Conservation (phyloP, 2,113 vertebrate species). For the Urocynchramus pylzowi region DNA sequence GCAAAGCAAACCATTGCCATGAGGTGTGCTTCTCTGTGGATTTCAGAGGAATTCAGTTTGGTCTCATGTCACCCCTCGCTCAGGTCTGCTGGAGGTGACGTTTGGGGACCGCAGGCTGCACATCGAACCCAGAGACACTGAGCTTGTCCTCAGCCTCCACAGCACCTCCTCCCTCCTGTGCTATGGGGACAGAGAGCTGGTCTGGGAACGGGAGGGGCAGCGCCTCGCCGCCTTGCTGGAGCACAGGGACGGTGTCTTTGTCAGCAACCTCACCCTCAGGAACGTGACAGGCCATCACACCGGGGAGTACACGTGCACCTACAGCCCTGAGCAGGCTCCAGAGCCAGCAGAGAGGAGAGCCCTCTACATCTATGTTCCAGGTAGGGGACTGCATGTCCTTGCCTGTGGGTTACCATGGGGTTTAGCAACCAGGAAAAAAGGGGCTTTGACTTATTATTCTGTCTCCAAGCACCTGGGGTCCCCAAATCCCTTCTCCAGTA, state of each 20-base stretch:
- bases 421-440: not conserved
- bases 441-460: not conserved
- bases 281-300: constrained; percentile 82
- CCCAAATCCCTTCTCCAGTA: not conserved
- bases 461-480: not conserved
- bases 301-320: constrained; percentile 81
- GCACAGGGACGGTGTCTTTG: constrained; percentile 35
- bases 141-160: constrained; percentile 75
- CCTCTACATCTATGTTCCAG: constrained; percentile 88
- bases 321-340: constrained; percentile 25
- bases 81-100: constrained; percentile 27
- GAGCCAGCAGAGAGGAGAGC: constrained; percentile 56
- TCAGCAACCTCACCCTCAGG: constrained; percentile 75
- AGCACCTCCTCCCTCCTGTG: constrained; percentile 81
- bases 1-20: not conserved
- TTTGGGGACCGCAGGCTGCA: constrained; percentile 51
- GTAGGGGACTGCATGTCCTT: constrained; percentile 52
- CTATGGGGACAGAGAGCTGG: constrained; percentile 54
- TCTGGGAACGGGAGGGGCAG: constrained; percentile 76
- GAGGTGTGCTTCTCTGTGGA: not conserved
- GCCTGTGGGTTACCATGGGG: not conserved
- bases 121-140: constrained; percentile 69
- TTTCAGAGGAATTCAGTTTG: not conserved
- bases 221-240: not conserved
- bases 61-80: not conserved